Conservation (phyloP, 1,140 invertebrate genomes). For the Hetaerina americana region DNA sequence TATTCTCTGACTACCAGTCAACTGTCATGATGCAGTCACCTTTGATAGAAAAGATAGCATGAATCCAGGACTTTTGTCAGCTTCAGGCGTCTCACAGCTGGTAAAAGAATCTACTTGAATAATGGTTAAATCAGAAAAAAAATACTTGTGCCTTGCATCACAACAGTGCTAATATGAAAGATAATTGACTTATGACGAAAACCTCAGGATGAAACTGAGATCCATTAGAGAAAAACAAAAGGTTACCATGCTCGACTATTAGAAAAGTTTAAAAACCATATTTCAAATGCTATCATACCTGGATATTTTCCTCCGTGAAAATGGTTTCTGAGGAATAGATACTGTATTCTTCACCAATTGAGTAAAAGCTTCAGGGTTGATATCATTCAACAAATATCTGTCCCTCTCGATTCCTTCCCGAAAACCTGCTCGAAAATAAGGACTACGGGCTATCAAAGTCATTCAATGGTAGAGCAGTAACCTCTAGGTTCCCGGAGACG, state of each 20-base stretch:
- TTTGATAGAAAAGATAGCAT: conserved; percentile 84
- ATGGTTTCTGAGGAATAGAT: conserved; percentile 82
- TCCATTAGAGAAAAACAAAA: no score
- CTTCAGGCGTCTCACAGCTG: conserved; percentile 86
- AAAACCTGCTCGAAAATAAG: conserved; percentile 97
- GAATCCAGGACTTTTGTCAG: conserved; percentile 80
- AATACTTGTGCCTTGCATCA: neutral
- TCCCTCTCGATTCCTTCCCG: conserved; percentile 78
- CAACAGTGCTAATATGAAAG: no score
- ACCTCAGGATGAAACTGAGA: no score
- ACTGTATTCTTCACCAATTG: conserved; percentile 82
- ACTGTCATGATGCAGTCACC: conserved; percentile 85
- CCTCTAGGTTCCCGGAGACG: conserved; percentile 63
- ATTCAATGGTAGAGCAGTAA: conserved; percentile 85
- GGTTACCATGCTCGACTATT: no score
- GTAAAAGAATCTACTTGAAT: conserved; percentile 55
- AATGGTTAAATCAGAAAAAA: neutral
- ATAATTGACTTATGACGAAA: no score
- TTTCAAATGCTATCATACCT: conserved; percentile 35
- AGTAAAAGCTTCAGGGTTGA: conserved; percentile 51
- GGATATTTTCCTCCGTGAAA: conserved; percentile 88
- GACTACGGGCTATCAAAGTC: conserved; percentile 81
- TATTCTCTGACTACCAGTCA: conserved; percentile 90
- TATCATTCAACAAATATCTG: conserved; percentile 55
- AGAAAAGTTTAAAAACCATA: neutral